Evolutionary conservation across 2,113 vertebrate species (phyloP), one percentile per base, ranked within the genome.

Genomic region (Himantopus leucocephalus): DNA sequence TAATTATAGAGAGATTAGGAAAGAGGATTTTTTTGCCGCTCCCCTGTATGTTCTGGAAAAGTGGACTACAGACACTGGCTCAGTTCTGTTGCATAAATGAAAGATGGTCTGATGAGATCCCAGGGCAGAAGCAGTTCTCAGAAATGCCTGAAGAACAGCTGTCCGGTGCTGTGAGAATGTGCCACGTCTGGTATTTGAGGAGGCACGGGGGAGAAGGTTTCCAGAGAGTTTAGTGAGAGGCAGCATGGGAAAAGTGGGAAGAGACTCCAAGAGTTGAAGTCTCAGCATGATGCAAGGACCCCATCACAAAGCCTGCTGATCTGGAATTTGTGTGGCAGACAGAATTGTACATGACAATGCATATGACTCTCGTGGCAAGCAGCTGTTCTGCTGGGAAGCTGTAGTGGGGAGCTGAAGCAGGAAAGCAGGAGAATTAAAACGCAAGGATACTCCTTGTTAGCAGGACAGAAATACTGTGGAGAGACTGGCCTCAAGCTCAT

Each of bases 401-500:
- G 55, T 26, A 78, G 21, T 82, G 70, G 55, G 24, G 71, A 63
- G 22, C 9, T 37, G 55, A 85, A 63, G 23, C 14, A 76, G 34
- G 53, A 80, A 83, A 71, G 21, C 3, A 58, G 11, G 8, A 50
- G 47, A 56, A 63, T 19, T 55, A 20, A 72, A 92, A 85, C 56
- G 7, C n/a, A 64, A 80, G 17, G 8, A 34, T 45, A 12, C 0
- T 10, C 19, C 14, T 77, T 81, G 14, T 74, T 35, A 68, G 30
- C 22, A 24, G 2, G 7, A 9, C 22, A 86, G 24, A 75, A 91
- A 68, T 24, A 32, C 3, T 58, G 29, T 80, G 15, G 32, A 92
- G 48, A 29, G 8, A 18, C 19, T 30, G 23, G 29, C 43, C 5
- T 68, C 26, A 24, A 23, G 2, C 12, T 6, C 0, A 0, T 20